Base-by-base conservation (phyloP, 30 jellyfish, hydroid and myxozoan genomes). In the Mastigias papua region DNA sequence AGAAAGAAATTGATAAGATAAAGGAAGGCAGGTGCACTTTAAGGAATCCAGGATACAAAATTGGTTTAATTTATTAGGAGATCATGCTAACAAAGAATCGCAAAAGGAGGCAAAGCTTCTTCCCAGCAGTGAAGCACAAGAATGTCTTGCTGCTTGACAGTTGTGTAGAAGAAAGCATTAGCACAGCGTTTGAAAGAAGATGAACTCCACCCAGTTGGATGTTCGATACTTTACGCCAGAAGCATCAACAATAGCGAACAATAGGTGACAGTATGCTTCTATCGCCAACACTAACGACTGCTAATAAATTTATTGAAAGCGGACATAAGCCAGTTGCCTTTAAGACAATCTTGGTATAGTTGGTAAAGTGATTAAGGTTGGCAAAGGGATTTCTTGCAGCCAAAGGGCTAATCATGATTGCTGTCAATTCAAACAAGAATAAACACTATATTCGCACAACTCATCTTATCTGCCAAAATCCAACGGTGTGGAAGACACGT, bases 31-130 rank as follows among this genome's bases (percentile, higher is more conserved):
- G 74, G 74, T 63, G 74, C 42, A 63, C 23, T 7, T 10, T 5
- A 63, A 63, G 19, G 21, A 63, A 63, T 63, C 74, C 74, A 22
- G 17, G 74, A 63, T 63, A 23, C 74, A 63, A 23, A 63, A 63
- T 27, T 8, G 74, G 74, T 17, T 63, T 63, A 63, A 63, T 63
- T 63, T 63, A 34, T 26, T 37, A 63, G 27, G 74, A 63, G 8
- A 28, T 2, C 13, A 42, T 37, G 4, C n/a, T 23, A 8, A 28
- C 42, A 63, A 63, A 22, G 42, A 63, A 19, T 4, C 17, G 5
- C 30, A 4, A 4, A 19, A 16, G 23, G 30, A 63, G 74, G 74
- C 74, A 17, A 51, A 63, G 74, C 10, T 63, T 63, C 42, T 1
- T 27, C 4, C 74, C 35, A 2, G 74, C 74, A 63, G 74, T 27